Evolutionary conservation across 2,888 invertebrate species (phyloP), one percentile per base, ranked within the genome.

Genomic region (Ichneumoninae sp.): DNA sequence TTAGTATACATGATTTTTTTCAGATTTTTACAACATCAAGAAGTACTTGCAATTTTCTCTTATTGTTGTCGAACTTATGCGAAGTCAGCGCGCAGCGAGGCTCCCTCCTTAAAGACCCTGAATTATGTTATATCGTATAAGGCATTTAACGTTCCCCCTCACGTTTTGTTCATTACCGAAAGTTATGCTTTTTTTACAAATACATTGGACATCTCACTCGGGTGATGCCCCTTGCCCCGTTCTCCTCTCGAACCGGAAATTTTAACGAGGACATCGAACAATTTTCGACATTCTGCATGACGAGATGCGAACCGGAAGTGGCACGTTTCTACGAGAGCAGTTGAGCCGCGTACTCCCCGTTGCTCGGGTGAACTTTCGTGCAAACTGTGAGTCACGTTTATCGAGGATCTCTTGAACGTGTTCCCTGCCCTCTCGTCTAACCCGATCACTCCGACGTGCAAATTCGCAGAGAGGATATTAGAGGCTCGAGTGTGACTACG

Each of bases 311-410:
- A 62, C 47, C 60, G 70, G 47, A 60, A 22, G 47, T 22, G 62
- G 69, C 60, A 70, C 70, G 62, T 78, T 65, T 22, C 47, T 36
- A 62, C 54, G 52, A 54, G 36, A 66, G 22, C n/a, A 30, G 57
- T 68, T 30, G 26, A 26, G 71, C n/a, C 47, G 71, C 72, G 40
- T 10, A 68, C 72, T 57, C 16, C 13, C 57, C n/a, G 40, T 54
- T 26, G 7, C 16, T 22, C 16, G 68, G 19, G 19, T 66, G 33
- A 22, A 54, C 16, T 75, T 79, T 80, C 78, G 54, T 83, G 80
- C 75, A 76, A 47, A 71, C 79, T 36, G 13, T 16, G 6, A 52
- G 70, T 83, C 57, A 71, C 66, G 57, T 69, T 75, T 65, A 70
- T 60, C 60, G 47, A 22, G 16, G 36, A 57, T 60, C 60, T 77